Conservation (phyloP, 2,113 vertebrate genomes). For the Pelodiscus sinensis region DNA sequence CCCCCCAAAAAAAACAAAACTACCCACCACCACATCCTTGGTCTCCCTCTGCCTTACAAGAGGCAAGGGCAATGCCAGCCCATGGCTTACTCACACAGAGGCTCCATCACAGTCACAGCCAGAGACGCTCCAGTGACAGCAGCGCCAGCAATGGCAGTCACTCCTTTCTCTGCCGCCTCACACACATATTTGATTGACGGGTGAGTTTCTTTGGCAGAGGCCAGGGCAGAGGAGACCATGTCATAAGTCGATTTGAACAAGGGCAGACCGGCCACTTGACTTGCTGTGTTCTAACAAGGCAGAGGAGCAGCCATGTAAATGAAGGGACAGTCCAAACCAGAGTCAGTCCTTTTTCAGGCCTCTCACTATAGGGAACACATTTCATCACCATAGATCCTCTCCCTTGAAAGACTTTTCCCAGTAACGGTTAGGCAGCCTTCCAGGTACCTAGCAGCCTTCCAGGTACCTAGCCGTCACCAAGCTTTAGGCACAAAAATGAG, state of each 20-base stretch:
- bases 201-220: conserved; percentile 84
- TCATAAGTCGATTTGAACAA: conserved; percentile 85
- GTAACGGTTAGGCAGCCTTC: neutral
- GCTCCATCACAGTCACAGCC: conserved; percentile 83
- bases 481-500: too few relatives aligned
- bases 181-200: conserved; percentile 85
- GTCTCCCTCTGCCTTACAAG: neutral
- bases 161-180: conserved; percentile 78
- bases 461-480: neutral
- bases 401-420: neutral
- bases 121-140: conserved; percentile 84
- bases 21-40: neutral
- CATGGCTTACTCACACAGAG: conserved; percentile 81
- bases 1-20: neutral
- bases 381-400: neutral
- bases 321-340: neutral
- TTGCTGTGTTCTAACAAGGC: conserved; percentile 73
- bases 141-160: neutral
- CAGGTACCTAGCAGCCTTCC: neutral
- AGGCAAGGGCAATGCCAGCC: neutral
- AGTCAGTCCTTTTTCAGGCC: neutral
- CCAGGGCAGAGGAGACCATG: conserved; percentile 80
- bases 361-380: neutral
- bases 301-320: neutral
- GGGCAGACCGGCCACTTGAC: conserved; percentile 78